Percentiles rank a stretch among this genome's conserved stretches.
phyloP scores from a whole-genome alignment of 2,797 vertebrate species.

The Melanotaenia maccullochi region DNA sequence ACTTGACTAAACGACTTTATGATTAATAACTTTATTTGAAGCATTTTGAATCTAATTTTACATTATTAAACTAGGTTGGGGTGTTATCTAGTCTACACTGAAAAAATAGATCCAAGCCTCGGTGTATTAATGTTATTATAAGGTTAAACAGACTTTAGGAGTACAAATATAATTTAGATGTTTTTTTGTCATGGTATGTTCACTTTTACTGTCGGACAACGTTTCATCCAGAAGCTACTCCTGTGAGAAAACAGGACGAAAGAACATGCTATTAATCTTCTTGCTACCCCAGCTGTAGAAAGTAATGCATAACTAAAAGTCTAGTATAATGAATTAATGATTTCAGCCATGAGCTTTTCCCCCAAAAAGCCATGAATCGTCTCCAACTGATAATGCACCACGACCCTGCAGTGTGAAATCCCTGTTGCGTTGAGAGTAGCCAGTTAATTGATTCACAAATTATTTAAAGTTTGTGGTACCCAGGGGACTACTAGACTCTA shows the following conservation, averaged over 20 bases:
- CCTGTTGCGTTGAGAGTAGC: conserved; percentile 91
- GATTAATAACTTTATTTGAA: conserved; percentile 34
- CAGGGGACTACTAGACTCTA: conserved; percentile 89
- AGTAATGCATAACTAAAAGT: conserved; percentile 96
- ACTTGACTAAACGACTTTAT: conserved; percentile 40
- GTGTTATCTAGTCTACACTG: conserved; percentile 22
- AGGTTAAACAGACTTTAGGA: conserved; percentile 57
- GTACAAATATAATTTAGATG: conserved; percentile 70
- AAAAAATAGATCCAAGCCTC: conserved; percentile 4
- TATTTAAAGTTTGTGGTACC: conserved; percentile 97
- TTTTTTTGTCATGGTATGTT: conserved; percentile 62
- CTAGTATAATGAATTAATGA: conserved; percentile 97
- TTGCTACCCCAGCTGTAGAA: conserved; percentile 90
- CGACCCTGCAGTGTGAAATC: conserved; percentile 92
- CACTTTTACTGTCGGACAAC: conserved; percentile 48
- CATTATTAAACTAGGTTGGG: not conserved
- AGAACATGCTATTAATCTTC: conserved; percentile 88
- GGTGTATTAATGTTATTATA: conserved; percentile 39
- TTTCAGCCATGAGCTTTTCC: conserved; percentile 98
- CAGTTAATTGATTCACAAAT: conserved; percentile 99
- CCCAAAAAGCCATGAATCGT: conserved; percentile 95
- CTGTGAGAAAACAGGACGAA: conserved; percentile 61
- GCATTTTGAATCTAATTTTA: not conserved
- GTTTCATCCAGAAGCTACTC: conserved; percentile 67
- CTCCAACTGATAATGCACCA: conserved; percentile 90